Base-by-base conservation (phyloP, 2,113 vertebrate genomes). In the Grantiella picta region DNA sequence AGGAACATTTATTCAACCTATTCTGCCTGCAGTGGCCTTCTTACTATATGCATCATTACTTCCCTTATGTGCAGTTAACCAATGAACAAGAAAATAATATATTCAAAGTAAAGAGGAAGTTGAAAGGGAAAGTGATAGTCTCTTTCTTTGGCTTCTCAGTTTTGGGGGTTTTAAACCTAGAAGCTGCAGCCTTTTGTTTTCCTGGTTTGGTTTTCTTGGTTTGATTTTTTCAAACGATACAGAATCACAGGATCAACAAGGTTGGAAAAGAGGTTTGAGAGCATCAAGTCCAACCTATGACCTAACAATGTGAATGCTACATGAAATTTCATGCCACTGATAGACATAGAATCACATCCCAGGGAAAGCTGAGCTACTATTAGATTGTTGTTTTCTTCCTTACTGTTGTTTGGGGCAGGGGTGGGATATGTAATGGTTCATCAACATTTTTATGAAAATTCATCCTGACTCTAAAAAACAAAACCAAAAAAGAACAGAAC, bases 181-280 rank as follows among this genome's bases (percentile, higher is more conserved):
- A 90, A 94, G 17, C 21, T 76, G 40, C 18, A 64, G 20, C 20
- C 16, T 52, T 81, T 75, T 13, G 3, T 42, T 86, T 84, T 68
- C 35, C 70, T 64, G 7, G 6, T 61, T 54, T 59, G 24, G 7
- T 53, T 84, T 87, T 45, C n/a, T 65, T 61, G 7, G 7, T 42
- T 95, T 63, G 56, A 10, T 54, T 53, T 82, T 85, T 89, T 56
- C 49, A 64, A 93, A 88, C 72, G 35, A 82, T 23, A 61, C 28
- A 45, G n/a, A 69, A 38, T 69, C 63, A 45, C 19, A 52, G 72
- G 36, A 60, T 61, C 23, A 53, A 59, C 12, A 53, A 24, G 15
- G 10, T 6, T 38, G 19, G 23, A 38, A 78, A 61, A 45, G 47
- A 78, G 12, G n/a, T 70, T 70, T 86, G n/a, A 38, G 64, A 45